Evolutionary conservation across 2,113 vertebrate species (phyloP).

Genomic region (Epinephelus moara): DNA sequence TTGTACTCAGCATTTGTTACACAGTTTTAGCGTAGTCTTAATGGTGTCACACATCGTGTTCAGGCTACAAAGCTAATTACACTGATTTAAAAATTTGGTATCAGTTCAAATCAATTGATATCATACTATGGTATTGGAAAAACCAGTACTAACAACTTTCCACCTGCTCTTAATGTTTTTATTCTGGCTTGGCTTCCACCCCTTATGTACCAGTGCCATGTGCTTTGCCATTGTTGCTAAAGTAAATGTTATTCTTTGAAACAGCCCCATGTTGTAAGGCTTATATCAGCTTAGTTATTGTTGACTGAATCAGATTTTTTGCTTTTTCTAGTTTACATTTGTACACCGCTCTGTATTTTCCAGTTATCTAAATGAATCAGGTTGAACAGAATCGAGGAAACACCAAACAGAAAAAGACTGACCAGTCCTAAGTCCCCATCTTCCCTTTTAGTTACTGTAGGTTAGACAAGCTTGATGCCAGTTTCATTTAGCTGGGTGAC

Average conservation of each 20-base stretch:
- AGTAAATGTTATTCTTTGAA: constrained; percentile 40
- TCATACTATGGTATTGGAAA: not conserved
- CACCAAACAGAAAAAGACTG: constrained; percentile 12
- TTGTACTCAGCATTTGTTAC: not conserved
- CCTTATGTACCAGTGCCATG: not conserved
- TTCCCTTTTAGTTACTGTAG: no score
- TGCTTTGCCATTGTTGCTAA: not conserved
- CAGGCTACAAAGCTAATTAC: not conserved
- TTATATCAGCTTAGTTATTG: not conserved
- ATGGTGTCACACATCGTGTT: not conserved
- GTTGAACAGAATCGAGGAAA: constrained; percentile 13
- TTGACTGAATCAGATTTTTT: constrained; percentile 9
- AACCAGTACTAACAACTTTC: not conserved
- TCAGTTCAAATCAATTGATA: not conserved
- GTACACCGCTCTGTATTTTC: not conserved
- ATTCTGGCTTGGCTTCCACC: not conserved
- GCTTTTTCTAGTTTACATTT: not conserved
- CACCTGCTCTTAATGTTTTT: not conserved
- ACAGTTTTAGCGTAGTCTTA: not conserved
- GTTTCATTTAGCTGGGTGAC: no score
- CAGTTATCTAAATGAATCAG: not conserved
- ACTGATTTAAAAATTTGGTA: not conserved
- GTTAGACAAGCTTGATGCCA: no score
- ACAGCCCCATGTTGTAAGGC: not conserved
- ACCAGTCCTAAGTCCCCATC: no score